Evolutionary conservation across 1,140 invertebrate genomes (phyloP), one percentile per base, ranked within the genome.

Genomic region (Luehdorfia chinensis): DNA sequence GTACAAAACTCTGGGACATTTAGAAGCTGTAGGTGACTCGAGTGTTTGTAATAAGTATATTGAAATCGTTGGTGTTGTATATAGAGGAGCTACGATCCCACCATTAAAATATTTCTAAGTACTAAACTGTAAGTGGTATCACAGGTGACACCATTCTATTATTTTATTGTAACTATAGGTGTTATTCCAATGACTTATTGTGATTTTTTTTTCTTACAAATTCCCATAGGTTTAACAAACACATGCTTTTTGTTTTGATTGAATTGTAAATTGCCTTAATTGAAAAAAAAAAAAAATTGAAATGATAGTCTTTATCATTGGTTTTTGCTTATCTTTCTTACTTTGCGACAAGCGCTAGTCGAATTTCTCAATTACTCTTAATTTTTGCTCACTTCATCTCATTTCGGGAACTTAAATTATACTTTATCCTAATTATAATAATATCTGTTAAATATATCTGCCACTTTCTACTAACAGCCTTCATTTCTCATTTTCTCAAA

Each of bases 51-150:
- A 75, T 77, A 74, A 78, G 73, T 77, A 59, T 78, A 83, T 69
- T 78, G 57, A 81, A 76, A 70, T 76, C 75, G 79, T 84, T 76
- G 75, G 81, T 84, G 79, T 84, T 86, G 78, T 84, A 84, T 76
- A 84, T 86, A 86, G 69, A 76, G 78, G 80, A 80, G 66, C 71
- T 84, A 80, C 66, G 76, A 86, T 84, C 83, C 83, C 83, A 86
- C 83, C 83, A 86, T 86, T 77, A 70, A 68, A 83, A 80, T 83
- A 79, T 78, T 71, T 76, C 64, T 84, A 84, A 84, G 79, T 79
- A 77, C 72, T 84, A 86, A 76, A 75, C 73, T 67, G 46, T 86
- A 86, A 83, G 80, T 72, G 77, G 66, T 77, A 76, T 78, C 70
- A 63, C 68, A 63, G 65, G 58, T 72, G 66, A 76, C 66, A 72